phyloP scores from a whole-genome alignment of 1,140 invertebrate genomes.

The Orius laevigatus region DNA sequence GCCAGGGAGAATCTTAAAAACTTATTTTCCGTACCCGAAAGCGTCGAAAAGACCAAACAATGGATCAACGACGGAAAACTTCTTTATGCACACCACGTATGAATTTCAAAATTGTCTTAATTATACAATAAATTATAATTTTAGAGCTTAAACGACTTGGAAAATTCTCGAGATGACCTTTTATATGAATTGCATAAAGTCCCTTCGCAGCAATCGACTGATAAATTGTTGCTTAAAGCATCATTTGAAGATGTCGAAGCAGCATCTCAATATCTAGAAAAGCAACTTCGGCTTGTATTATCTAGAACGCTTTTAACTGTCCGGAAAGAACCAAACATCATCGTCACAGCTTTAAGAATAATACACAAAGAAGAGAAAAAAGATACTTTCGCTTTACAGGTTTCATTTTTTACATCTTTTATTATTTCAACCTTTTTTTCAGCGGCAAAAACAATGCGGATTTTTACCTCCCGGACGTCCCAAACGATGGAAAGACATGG shows the following conservation, averaged over 20 bases:
- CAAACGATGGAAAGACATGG: slow-evolving; percentile 80
- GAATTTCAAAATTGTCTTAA: neutral
- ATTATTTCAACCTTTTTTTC: no score
- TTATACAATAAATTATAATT: slow-evolving; percentile 17
- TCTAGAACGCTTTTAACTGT: slow-evolving; percentile 85
- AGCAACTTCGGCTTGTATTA: slow-evolving; percentile 78
- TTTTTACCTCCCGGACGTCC: slow-evolving; percentile 88
- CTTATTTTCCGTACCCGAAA: slow-evolving; percentile 94
- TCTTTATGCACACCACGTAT: slow-evolving; percentile 47
- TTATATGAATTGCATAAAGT: slow-evolving; percentile 88
- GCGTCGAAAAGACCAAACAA: slow-evolving; percentile 83
- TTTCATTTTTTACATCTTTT: no score
- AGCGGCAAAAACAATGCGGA: slow-evolving; percentile 57
- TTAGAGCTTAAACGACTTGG: slow-evolving; percentile 76
- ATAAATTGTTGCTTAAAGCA: slow-evolving; percentile 79
- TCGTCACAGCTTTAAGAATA: slow-evolving; percentile 89
- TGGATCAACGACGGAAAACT: slow-evolving; percentile 91
- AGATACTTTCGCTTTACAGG: slow-evolving; percentile 57
- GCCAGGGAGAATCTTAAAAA: slow-evolving; percentile 97
- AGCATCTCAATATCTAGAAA: slow-evolving; percentile 76
- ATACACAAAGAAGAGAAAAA: slow-evolving; percentile 93
- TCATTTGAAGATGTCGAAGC: slow-evolving; percentile 93
- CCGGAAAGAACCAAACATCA: slow-evolving; percentile 83
- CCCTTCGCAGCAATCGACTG: slow-evolving; percentile 75
- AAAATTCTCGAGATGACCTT: slow-evolving; percentile 90